Percentiles rank a stretch among this genome's conserved stretches.
Conservation (phyloP, 23 tunicate species). For the Styela clava region DNA sequence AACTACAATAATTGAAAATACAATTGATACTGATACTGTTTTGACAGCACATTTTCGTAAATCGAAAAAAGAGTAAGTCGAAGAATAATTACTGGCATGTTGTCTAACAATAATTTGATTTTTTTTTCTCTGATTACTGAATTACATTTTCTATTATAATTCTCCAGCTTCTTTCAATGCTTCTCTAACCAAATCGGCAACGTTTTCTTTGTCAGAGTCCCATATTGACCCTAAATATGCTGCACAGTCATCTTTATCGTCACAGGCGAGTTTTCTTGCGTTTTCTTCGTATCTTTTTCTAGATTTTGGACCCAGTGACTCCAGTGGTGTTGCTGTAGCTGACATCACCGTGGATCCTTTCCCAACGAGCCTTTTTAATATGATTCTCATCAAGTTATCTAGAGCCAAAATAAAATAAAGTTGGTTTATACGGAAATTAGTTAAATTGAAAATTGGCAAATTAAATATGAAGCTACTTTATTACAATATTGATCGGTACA, state of each 20-base stretch:
- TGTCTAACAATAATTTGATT: too few relatives aligned
- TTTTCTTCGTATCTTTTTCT: slow-evolving; percentile 8
- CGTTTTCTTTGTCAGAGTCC: not conserved
- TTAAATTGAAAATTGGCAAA: too few relatives aligned
- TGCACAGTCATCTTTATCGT: not conserved
- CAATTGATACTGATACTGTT: too few relatives aligned
- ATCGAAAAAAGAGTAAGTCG: too few relatives aligned
- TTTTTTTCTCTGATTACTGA: too few relatives aligned
- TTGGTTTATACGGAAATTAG: too few relatives aligned
- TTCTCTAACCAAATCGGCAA: not conserved
- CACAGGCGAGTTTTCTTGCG: slow-evolving; percentile 3
- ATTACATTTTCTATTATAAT: too few relatives aligned
- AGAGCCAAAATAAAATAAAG: not conserved
- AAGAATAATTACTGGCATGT: too few relatives aligned
- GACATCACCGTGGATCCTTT: slow-evolving; percentile 9
- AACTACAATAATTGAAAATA: too few relatives aligned
- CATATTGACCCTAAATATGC: slow-evolving; percentile 11
- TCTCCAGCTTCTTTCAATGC: not conserved
- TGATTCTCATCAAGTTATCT: not conserved
- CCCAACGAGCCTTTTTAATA: not conserved
- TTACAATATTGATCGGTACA: too few relatives aligned
- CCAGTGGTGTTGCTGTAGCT: not conserved
- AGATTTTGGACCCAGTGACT: not conserved
- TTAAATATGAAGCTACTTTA: too few relatives aligned
- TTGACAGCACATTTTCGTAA: too few relatives aligned